Evolutionary conservation across 2,797 vertebrate genomes (phyloP), one percentile per base, ranked within the genome.

Genomic region (Catharus ustulatus): DNA sequence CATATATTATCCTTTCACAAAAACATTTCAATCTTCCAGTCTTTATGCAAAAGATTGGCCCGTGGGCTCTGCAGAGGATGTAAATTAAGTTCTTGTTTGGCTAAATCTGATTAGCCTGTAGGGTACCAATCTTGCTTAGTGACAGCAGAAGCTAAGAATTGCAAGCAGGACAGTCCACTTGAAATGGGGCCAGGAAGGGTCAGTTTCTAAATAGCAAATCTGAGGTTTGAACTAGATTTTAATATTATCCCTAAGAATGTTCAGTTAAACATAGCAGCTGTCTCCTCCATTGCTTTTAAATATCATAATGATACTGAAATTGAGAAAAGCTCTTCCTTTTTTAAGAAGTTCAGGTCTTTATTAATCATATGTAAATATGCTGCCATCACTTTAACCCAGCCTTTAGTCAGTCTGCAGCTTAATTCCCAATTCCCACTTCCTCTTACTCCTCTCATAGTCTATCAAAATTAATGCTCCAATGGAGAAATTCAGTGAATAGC

Each of bases 1-100:
- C 71, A 85, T 64, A 20, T 17, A 88, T 89, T 84, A 81, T 58
- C 62, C 54, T 61, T 62, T 75, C 49, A 78, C 36, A 18, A 85
- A 93, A 84, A 54, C 76, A 83, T n/a, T 91, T 94, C n/a, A 77
- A 2, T 80, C 76, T 90, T 51, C 27, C 29, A 77, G 87, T 48
- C 57, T 85, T 94, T 81, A 85, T 87, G 89, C 64, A 94, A 91
- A 93, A 80, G 42, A 57, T 14, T 71, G 62, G 87, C 88, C 77
- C 0, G 2, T 58, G 78, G 72, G 86, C 72, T 89, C 87, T 55
- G 58, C 4, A 1, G 36, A 78, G 36, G 75, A 83, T 93, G 89
- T 54, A 94, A 91, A 93, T 90, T 54, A 84, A 89, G 43, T 62
- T 80, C 73, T 92, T 74, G 15, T 87, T 89, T 92, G 66, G 49